Evolutionary conservation across 2,113 vertebrate species (phyloP).

Genomic region (Megaceryle maxima): DNA sequence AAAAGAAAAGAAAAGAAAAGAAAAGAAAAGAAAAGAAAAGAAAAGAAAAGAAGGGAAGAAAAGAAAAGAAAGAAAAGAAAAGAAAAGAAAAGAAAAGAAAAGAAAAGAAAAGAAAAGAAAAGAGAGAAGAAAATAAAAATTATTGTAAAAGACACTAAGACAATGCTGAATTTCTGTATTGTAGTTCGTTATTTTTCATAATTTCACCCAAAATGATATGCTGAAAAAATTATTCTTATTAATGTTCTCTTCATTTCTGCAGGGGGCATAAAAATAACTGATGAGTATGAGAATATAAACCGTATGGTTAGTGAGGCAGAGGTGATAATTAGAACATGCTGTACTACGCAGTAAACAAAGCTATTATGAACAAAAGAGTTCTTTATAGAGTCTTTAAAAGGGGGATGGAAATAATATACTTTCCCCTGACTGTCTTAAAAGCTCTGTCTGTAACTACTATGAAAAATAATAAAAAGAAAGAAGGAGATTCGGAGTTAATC

Average conservation of each 20-base stretch:
- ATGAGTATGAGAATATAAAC: slow-evolving; percentile 77
- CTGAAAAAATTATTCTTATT: slow-evolving; percentile 75
- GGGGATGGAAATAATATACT: slow-evolving; percentile 71
- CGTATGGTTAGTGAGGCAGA: slow-evolving; percentile 78
- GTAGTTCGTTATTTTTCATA: slow-evolving; percentile 14
- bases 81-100: background rate
- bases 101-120: background rate
- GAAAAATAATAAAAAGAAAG: slow-evolving; percentile 33
- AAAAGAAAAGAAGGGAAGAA: fast-evolving
- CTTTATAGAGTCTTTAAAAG: slow-evolving; percentile 78
- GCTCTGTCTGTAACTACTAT: slow-evolving; percentile 23
- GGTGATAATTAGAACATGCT: slow-evolving; percentile 83
- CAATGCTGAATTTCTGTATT: background rate
- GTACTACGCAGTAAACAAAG: slow-evolving; percentile 80
- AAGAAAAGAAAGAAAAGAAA: fast-evolving
- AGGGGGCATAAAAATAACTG: slow-evolving; percentile 79
- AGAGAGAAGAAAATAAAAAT: fast-evolving
- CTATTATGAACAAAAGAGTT: slow-evolving; percentile 77
- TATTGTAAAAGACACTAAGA: background rate
- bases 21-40: fast-evolving
- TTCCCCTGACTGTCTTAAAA: slow-evolving; percentile 68
- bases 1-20: background rate
- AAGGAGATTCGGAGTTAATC: slow-evolving; percentile 5
- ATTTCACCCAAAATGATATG: slow-evolving; percentile 63
- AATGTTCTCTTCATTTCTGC: slow-evolving; percentile 74